phyloP scores from a whole-genome alignment of 2,797 vertebrate species.

The Danio jaintianensis region DNA sequence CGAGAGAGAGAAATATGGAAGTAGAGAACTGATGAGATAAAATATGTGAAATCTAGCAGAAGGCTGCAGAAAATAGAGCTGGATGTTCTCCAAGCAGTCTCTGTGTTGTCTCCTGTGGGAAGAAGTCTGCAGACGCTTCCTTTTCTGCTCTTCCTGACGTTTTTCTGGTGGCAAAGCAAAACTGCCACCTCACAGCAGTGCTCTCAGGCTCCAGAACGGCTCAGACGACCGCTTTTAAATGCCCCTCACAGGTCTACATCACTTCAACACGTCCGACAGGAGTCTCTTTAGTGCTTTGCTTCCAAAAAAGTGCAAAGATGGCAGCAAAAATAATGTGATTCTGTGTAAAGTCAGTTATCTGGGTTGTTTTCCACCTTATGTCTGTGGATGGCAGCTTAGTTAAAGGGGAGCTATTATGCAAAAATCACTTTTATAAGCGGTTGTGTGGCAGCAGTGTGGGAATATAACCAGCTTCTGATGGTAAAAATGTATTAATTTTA shows the following conservation, averaged over 20 bases:
- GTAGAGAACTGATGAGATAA: slow-evolving; percentile 38
- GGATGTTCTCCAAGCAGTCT: slow-evolving; percentile 27
- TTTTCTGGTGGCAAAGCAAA: slow-evolving; percentile 30
- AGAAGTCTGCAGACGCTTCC: slow-evolving; percentile 16
- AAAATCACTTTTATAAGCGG: too few relatives aligned
- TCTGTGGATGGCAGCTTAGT: background rate
- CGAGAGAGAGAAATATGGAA: background rate
- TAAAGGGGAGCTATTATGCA: background rate
- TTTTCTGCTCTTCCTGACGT: slow-evolving; percentile 21
- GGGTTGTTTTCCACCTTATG: background rate
- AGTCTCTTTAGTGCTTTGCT: background rate
- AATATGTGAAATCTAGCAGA: slow-evolving; percentile 42
- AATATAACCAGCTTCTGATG: too few relatives aligned
- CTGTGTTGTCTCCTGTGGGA: slow-evolving; percentile 26
- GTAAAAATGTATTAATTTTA: too few relatives aligned
- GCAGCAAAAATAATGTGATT: background rate
- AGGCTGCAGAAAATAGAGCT: slow-evolving; percentile 45
- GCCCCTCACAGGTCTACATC: slow-evolving; percentile 8
- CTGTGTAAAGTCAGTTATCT: background rate
- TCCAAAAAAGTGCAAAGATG: background rate
- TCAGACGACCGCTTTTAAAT: background rate
- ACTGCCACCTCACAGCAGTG: background rate
- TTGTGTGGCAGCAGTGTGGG: too few relatives aligned
- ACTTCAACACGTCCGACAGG: background rate
- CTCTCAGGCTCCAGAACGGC: background rate